These are phyloP conservation scores for Gadopsis marmoratus DNA, from an alignment of 2,797 vertebrate species.

Conservation along the genomic window DNA sequence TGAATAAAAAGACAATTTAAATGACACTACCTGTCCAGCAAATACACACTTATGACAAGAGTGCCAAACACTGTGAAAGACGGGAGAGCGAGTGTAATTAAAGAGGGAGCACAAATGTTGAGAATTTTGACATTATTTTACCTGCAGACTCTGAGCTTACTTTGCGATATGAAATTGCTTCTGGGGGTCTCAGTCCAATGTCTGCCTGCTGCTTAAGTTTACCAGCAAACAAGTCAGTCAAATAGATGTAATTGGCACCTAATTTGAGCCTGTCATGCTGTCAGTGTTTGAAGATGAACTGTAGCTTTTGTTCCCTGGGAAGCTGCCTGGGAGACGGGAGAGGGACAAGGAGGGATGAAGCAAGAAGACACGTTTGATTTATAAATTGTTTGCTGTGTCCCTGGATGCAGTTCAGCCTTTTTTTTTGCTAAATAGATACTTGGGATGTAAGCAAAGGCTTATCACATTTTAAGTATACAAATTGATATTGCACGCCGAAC, in stretches of 20 bases:
- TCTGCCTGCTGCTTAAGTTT: constrained; percentile 72
- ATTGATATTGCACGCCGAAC: background rate
- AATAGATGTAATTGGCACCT: constrained; percentile 78
- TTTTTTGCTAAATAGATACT: constrained; percentile 24
- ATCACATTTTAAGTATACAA: background rate
- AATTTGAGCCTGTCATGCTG: constrained; percentile 77
- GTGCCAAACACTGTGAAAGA: constrained; percentile 27
- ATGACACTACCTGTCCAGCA: constrained; percentile 32
- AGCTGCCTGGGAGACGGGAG: constrained; percentile 35
- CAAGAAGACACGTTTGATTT: background rate
- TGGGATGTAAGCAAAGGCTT: constrained; percentile 9
- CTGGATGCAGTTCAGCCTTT: constrained; percentile 8
- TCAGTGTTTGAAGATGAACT: constrained; percentile 68
- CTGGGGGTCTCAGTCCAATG: constrained; percentile 79
- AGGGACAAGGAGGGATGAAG: background rate
- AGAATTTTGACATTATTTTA: constrained; percentile 56
- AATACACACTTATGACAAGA: constrained; percentile 33
- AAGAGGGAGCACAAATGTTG: constrained; percentile 53
- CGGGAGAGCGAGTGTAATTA: constrained; percentile 42
- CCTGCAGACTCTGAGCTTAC: constrained; percentile 50
- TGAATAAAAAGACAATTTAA: constrained; percentile 53
- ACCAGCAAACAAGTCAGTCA: constrained; percentile 76
- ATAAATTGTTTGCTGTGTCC: constrained; percentile 20
- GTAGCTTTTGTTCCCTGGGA: constrained; percentile 50
- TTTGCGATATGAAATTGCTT: constrained; percentile 76